phyloP scores from a whole-genome alignment of 1,140 invertebrate species.

The Cydia strobilella region DNA sequence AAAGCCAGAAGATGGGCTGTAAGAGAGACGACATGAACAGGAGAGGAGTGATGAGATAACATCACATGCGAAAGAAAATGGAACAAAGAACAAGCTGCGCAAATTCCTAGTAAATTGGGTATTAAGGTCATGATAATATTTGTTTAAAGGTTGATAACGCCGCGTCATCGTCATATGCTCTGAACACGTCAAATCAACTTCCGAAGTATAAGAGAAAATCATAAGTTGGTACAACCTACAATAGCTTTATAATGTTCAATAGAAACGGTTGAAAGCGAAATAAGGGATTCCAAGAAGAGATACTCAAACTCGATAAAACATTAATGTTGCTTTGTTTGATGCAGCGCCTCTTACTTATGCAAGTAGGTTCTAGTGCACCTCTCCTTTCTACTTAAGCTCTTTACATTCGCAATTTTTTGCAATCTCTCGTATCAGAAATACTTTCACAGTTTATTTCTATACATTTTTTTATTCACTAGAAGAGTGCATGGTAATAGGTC shows the following conservation, averaged over 20 bases:
- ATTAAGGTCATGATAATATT: neutral
- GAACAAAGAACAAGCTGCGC: too few relatives aligned
- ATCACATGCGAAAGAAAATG: too few relatives aligned
- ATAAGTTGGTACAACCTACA: neutral
- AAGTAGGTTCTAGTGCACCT: neutral
- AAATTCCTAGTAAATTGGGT: too few relatives aligned
- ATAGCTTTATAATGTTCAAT: neutral
- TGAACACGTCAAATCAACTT: neutral
- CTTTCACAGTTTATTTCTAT: neutral
- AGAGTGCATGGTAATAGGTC: too few relatives aligned
- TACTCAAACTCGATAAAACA: neutral
- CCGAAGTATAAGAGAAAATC: neutral
- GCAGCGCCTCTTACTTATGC: neutral
- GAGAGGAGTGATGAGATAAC: too few relatives aligned
- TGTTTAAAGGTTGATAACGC: neutral
- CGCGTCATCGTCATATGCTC: neutral
- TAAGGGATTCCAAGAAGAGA: neutral
- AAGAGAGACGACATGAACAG: too few relatives aligned
- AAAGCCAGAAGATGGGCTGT: too few relatives aligned
- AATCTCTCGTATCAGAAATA: neutral
- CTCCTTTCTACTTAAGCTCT: slow-evolving; percentile 1
- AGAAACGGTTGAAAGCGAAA: neutral
- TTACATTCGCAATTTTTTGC: neutral
- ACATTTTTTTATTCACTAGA: too few relatives aligned
- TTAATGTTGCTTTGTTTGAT: slow-evolving; percentile 10